Evolutionary conservation across 2,888 invertebrate species (phyloP), one percentile per base, ranked within the genome.

Genomic region (Monopis laevigella): DNA sequence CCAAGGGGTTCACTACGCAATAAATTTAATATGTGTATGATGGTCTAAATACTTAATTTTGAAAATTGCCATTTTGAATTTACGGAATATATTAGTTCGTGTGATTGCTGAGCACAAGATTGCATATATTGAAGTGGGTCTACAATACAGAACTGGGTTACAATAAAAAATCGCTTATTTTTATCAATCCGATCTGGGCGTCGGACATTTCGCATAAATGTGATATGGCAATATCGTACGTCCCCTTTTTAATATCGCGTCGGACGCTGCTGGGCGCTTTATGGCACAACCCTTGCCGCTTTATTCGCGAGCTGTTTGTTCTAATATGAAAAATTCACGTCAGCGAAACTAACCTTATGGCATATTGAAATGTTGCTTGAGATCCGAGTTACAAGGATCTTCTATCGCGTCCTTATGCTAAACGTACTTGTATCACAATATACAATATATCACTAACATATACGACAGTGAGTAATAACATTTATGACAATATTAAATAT

Each of bases 201-300:
- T 75, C 59, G 75, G 77, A 77, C 78, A 78, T 77, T 78, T 77
- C 77, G 71, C 74, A 80, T 78, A 78, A 78, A 80, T 77, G 80
- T 78, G 78, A 80, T 77, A 78, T 78, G 75, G 78, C 78, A 80
- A 80, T 78, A 77, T 72, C 78, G 72, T 70, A 69, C 68, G 77
- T 72, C 78, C 78, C 78, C 71, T 78, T 78, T 80, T 80, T 80
- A 80, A 80, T 80, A 80, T 80, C 71, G 68, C 75, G 69, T 66
- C 74, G 77, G 78, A 71, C 73, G 71, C 66, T 62, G 62, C 66
- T 62, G 73, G 70, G 59, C 75, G 77, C 73, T 80, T 80, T 80
- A 78, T 75, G 71, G 67, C 78, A 61, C 72, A 78, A 78, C 78
- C 78, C 78, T 78, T 80, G 65, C 75, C 68, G 65, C 64, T 78